Base-by-base conservation (phyloP, 2,113 vertebrate species). In the Ictalurus furcatus region DNA sequence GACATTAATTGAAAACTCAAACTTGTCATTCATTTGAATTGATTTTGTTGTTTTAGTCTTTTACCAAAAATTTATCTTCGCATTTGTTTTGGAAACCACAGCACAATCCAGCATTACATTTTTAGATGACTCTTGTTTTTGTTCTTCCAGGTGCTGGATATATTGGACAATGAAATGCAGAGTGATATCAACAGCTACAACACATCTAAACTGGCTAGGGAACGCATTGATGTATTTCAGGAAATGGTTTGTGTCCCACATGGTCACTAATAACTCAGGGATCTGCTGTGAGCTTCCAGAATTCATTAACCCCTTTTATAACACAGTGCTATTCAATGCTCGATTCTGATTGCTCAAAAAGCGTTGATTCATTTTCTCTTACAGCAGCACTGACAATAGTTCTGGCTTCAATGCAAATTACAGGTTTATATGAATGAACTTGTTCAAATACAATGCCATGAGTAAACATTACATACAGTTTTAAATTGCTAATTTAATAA, bases 151-250 rank as follows among this genome's bases (percentile, higher is more conserved):
- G 2, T 2, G 0, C 40, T 94, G 13, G 93, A 19, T 59, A 17
- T 59, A 5, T 0, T 97, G 89, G 56, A 93, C 13, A 84, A 94
- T 0, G 82, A 92, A 11, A 92, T 99, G 81, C 76, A 63, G 5
- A 76, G 94, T 0, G 92, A 95, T 85, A 94, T 98, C 44, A 0
- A 0, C 0, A 30, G 87, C 0, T 98, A 98, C 87, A 90, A 83
- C 37, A 83, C 6, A 44, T 91, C 0, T 4, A 0, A 1, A 0
- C 4, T 85, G 0, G 71, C 93, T 0, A 83, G 0, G 5, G 0
- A 6, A 0, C 0, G 56, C 0, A 3, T 98, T 90, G 95, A 99
- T 8, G 0, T 9, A 0, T 0, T 97, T 85, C 98, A 99, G 93
- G 0, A 59, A 74, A 2, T 90, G 0, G 97, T 98, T 91, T 95